Base-by-base conservation (phyloP, 2,797 vertebrate species). In the Gadopsis marmoratus region DNA sequence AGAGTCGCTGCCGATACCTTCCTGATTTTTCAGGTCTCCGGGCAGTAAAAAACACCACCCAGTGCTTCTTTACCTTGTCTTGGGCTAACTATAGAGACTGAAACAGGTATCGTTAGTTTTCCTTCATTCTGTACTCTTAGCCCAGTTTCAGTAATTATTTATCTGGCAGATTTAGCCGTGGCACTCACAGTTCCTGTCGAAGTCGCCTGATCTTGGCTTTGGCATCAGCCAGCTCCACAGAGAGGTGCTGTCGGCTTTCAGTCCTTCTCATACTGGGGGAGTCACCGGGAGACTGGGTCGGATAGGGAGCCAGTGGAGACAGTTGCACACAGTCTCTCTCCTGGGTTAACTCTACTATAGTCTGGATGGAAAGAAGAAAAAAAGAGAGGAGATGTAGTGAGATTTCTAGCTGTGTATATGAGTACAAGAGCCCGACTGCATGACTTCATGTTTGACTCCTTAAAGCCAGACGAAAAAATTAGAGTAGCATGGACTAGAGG, bases 161-260 rank as follows among this genome's bases (percentile, higher is more conserved):
- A 80, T 84, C 31, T 2, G 51, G 21, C 3, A 2, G 78, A 87
- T 83, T 63, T 48, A 48, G n/a, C 41, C 0, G 23, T 0, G 61
- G 59, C 86, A 97, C 98, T 99, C 92, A 99, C 98, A 99, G 95
- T 91, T 98, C 98, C 88, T 99, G 97, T 37, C 98, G 96, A 54
- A 99, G 96, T 62, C 98, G 95, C 86, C 98, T 94, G 91, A 99
- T 98, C 92, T 97, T 98, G 82, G 98, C 97, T 89, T 99, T 99
- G 88, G 97, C 98, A 50, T 99, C 98, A 9, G 98, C 98, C 66
- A 99, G 83, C 92, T 99, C 98, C 85, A 99, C 98, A 0, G 97
- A 98, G 56, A 99, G 96, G 91, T 99, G 98, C 85, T 99, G 98
- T 23, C 97, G 93, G 92, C 98, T 99, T 87, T 99, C 98, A 0